Conservation (phyloP, 2,888 invertebrate species). For the Eristalinus aeneus region DNA sequence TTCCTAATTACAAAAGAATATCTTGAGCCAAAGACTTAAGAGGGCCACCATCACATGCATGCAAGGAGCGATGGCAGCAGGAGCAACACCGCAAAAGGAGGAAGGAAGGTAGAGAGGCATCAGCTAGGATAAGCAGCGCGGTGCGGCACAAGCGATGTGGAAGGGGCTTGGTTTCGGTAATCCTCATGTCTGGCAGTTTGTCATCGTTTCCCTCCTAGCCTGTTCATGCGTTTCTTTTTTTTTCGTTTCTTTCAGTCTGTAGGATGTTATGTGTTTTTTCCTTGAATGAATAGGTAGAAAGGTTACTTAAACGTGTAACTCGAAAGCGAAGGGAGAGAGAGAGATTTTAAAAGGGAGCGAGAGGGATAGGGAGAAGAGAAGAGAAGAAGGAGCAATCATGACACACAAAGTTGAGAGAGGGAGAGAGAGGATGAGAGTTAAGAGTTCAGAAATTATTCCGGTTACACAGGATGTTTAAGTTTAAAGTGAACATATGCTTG, state of each 20-base stretch:
- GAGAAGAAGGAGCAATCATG: neutral
- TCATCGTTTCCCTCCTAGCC: slow-evolving; percentile 40
- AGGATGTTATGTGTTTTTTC: slow-evolving; percentile 14
- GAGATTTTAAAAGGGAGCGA: slow-evolving; percentile 4
- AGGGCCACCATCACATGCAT: neutral
- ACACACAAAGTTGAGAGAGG: neutral
- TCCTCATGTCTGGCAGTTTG: slow-evolving; percentile 38
- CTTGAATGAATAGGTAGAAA: slow-evolving; percentile 34
- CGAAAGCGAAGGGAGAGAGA: slow-evolving; percentile 30
- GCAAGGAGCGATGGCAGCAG: neutral
- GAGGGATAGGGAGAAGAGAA: slow-evolving; percentile 1
- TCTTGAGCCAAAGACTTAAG: slow-evolving; percentile 22
- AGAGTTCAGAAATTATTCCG: slow-evolving; percentile 70
- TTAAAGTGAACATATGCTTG: slow-evolving; percentile 67
- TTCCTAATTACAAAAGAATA: slow-evolving; percentile 60
- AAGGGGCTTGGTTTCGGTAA: neutral
- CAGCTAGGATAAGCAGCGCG: neutral
- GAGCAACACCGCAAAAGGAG: neutral
- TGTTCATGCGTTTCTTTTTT: neutral
- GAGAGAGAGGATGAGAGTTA: slow-evolving; percentile 59
- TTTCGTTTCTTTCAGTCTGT: neutral
- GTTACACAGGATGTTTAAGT: slow-evolving; percentile 71
- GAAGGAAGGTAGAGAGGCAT: neutral
- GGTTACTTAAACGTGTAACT: slow-evolving; percentile 58
- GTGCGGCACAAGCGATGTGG: neutral